These are phyloP conservation scores for Callaeas wilsoni DNA, from an alignment of 2,113 vertebrate genomes.

Conservation along the genomic window DNA sequence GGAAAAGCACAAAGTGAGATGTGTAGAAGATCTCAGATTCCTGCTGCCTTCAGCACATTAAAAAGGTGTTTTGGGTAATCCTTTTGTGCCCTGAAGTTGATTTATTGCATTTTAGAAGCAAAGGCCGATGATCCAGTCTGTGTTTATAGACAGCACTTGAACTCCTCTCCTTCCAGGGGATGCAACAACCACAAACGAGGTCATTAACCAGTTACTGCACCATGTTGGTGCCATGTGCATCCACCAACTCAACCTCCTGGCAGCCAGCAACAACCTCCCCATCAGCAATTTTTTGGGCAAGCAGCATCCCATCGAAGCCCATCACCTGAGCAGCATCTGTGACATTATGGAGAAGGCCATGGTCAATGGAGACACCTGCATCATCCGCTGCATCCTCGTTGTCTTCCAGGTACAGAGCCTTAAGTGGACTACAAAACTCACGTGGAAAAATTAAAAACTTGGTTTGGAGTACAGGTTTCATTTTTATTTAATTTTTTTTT, in stretches of 20 bases:
- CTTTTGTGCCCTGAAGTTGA: neutral
- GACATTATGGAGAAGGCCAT: constrained; percentile 99
- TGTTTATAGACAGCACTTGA: neutral
- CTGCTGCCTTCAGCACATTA: neutral
- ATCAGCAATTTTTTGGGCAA: constrained; percentile 89
- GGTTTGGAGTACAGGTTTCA: neutral
- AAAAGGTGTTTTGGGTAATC: neutral
- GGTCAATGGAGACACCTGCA: constrained; percentile 93
- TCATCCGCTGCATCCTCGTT: constrained; percentile 94
- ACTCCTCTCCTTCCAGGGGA: constrained; percentile 76
- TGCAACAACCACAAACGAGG: constrained; percentile 87
- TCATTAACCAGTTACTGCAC: constrained; percentile 96
- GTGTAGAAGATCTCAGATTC: neutral
- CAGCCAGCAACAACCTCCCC: constrained; percentile 85
- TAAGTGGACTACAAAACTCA: neutral
- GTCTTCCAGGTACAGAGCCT: constrained; percentile 88
- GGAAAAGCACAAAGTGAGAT: neutral
- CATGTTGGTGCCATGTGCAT: constrained; percentile 99
- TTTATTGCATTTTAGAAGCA: neutral
- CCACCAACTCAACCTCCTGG: constrained; percentile 94
- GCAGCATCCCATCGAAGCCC: constrained; percentile 92
- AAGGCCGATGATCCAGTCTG: neutral
- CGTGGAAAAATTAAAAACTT: neutral
- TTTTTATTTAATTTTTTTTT: neutral
- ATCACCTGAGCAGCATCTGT: constrained; percentile 95